Evolutionary conservation across 2,888 invertebrate genomes (phyloP).

Genomic region (Oscheius onirici): DNA sequence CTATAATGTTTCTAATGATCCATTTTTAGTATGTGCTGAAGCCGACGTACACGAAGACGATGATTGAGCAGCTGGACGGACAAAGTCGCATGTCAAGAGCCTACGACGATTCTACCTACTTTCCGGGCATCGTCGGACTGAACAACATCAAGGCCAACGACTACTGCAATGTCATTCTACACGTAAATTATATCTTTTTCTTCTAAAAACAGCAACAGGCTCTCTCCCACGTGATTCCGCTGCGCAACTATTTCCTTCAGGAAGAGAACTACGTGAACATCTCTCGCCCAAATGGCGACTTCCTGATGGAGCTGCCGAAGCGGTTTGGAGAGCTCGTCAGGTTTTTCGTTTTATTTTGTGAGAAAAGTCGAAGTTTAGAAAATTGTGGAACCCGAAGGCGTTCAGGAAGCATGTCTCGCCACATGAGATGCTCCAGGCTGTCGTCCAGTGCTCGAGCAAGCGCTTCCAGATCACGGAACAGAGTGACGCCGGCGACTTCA

Average conservation of each 20-base stretch:
- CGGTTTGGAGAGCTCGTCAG: constrained; percentile 62
- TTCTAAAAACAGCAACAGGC: constrained; percentile 77
- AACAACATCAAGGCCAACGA: constrained; percentile 99
- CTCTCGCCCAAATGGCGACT: constrained; percentile 93
- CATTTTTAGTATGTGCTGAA: constrained; percentile 86
- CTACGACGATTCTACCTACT: constrained; percentile 86
- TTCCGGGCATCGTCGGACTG: constrained; percentile 93
- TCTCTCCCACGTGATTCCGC: constrained; percentile 90
- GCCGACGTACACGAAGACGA: constrained; percentile 88
- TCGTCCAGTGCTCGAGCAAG: constrained; percentile 92
- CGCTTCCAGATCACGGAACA: constrained; percentile 98
- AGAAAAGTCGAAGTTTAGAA: constrained; percentile 78
- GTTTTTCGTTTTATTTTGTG: too few species aligned
- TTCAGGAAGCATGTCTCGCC: constrained; percentile 99
- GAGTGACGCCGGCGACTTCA: constrained; percentile 95
- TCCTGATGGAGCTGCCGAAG: constrained; percentile 87
- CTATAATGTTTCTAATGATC: too few species aligned
- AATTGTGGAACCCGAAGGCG: constrained; percentile 97
- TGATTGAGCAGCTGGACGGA: constrained; percentile 78
- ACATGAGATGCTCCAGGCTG: constrained; percentile 94
- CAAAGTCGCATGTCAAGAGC: constrained; percentile 87
- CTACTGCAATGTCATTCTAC: constrained; percentile 97
- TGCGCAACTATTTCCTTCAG: constrained; percentile 91
- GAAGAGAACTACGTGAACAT: constrained; percentile 87
- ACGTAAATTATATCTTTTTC: constrained; percentile 76